These are phyloP conservation scores for Sceliomorpha sp. DNA, from an alignment of 2,888 invertebrate genomes.

Conservation along the genomic window DNA sequence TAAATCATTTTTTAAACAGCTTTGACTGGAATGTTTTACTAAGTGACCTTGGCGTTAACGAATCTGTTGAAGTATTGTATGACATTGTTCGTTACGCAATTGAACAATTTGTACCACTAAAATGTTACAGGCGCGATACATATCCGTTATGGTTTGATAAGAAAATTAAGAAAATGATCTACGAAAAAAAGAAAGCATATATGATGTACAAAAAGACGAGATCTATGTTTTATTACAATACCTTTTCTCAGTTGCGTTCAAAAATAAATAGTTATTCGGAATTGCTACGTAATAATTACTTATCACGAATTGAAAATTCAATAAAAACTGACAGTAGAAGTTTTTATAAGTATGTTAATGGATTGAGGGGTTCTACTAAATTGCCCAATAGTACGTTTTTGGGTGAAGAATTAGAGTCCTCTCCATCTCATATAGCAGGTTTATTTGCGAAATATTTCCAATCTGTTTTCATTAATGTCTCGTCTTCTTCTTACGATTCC, in stretches of 20 bases:
- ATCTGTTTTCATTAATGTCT: not conserved
- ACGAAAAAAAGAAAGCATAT: not conserved
- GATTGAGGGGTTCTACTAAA: not conserved
- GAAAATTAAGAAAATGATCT: not conserved
- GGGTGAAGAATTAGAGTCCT: not conserved
- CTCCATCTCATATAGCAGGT: not conserved
- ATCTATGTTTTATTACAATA: not conserved
- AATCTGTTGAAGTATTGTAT: not conserved
- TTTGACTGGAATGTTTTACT: not conserved
- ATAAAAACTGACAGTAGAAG: not conserved
- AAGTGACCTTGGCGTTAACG: not conserved
- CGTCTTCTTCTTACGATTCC: not conserved
- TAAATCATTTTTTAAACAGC: not conserved
- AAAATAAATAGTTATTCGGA: not conserved
- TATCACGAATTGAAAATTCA: not conserved
- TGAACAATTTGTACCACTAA: constrained; percentile 1
- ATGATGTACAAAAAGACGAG: not conserved
- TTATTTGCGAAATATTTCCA: constrained; percentile 2
- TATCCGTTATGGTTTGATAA: constrained; percentile 2
- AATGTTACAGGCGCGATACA: not conserved
- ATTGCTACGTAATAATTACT: not conserved
- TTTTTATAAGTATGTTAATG: constrained; percentile 1
- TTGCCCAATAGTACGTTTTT: not conserved
- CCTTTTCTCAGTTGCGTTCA: not conserved
- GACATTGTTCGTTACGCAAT: not conserved